Percentiles rank a stretch among this genome's conserved stretches.
Evolutionary conservation across 64 coral and sea anemone species (phyloP).

Genomic region (Platygyra sinensis): DNA sequence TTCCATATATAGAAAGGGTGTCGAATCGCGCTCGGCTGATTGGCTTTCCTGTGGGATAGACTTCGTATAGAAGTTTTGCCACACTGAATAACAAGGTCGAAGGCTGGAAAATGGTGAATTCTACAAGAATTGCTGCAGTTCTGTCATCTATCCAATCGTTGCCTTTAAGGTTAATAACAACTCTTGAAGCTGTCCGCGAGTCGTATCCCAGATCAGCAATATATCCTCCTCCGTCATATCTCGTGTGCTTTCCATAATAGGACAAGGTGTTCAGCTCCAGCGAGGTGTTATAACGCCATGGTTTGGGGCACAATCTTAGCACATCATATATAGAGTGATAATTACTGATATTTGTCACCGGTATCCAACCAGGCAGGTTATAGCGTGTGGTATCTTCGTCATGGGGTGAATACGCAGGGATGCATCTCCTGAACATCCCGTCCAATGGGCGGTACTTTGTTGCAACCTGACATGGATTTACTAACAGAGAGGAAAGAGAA

Average conservation of each 20-base stretch:
- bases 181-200: conserved; percentile 50
- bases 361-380: conserved; percentile 81
- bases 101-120: conserved; percentile 87
- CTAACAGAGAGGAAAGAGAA: conserved; percentile 14
- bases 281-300: conserved; percentile 83
- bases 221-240: conserved; percentile 78
- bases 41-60: conserved; percentile 61
- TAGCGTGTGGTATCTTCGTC: conserved; percentile 61
- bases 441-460: not conserved
- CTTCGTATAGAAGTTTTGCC: conserved; percentile 77
- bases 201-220: conserved; percentile 87
- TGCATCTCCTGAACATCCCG: conserved; percentile 49
- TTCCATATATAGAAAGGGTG: conserved; percentile 80
- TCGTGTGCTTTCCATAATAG: conserved; percentile 35
- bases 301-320: conserved; percentile 69
- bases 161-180: conserved; percentile 59
- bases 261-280: conserved; percentile 60
- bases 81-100: conserved; percentile 67
- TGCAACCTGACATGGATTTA: conserved; percentile 50
- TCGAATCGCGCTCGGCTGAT: conserved; percentile 27
- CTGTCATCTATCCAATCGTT: conserved; percentile 79
- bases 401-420: conserved; percentile 60
- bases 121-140: conserved; percentile 65
- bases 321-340: conserved; percentile 61
- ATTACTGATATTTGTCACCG: conserved; percentile 67